Evolutionary conservation across 2,888 invertebrate genomes (phyloP).

Genomic region (Ethmia dodecea): DNA sequence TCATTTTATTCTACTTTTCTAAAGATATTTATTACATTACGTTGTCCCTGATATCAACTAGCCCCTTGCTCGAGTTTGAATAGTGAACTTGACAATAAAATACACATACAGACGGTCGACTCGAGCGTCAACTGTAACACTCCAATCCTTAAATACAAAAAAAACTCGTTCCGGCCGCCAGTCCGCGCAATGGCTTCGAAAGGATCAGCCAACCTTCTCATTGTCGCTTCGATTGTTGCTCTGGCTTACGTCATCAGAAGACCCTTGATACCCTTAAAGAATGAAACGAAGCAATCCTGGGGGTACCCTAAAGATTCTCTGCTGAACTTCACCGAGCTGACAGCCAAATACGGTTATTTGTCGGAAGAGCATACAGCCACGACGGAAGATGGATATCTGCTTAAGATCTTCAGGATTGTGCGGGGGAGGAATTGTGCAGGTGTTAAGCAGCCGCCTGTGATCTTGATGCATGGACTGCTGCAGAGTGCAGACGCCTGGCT

Average conservation of each 20-base stretch:
- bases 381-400: constrained; percentile 21
- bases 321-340: constrained; percentile 15
- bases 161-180: neutral
- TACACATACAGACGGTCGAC: too few species aligned
- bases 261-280: neutral
- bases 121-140: too few species aligned
- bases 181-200: constrained; percentile 1
- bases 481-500: constrained; percentile 18
- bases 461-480: constrained; percentile 21
- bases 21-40: too few species aligned
- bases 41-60: too few species aligned
- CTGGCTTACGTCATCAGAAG: neutral
- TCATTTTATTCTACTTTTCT: too few species aligned
- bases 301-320: constrained; percentile 29
- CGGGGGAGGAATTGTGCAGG: constrained; percentile 13
- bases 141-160: neutral
- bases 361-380: constrained; percentile 15
- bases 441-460: constrained; percentile 10
- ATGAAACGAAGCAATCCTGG: constrained; percentile 20
- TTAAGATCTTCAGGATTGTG: constrained; percentile 17
- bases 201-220: neutral
- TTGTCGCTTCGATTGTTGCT: neutral
- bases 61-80: too few species aligned
- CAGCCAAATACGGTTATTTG: constrained; percentile 11
- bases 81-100: too few species aligned